Evolutionary conservation across 2,888 invertebrate species (phyloP).

Genomic region (Smittia sp.): DNA sequence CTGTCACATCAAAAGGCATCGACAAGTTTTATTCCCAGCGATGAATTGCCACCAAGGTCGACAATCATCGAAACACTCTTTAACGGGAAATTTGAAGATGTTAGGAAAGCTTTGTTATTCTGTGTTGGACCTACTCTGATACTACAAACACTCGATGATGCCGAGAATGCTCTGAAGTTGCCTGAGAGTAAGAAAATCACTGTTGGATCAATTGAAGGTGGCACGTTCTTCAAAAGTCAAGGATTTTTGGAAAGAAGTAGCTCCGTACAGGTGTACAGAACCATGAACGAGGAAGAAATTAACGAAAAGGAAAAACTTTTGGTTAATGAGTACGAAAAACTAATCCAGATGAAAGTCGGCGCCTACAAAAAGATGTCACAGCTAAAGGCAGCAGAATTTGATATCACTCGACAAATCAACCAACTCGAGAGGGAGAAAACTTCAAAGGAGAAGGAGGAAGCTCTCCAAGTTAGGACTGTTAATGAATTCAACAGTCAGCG

Average conservation of each 20-base stretch:
- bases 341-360: background rate
- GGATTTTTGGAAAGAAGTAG: background rate
- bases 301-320: background rate
- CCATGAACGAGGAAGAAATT: background rate
- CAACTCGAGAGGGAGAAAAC: too few species aligned
- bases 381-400: too few species aligned
- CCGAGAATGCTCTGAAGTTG: background rate
- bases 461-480: too few species aligned
- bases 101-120: background rate
- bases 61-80: background rate
- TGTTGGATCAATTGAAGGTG: background rate
- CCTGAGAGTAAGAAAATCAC: background rate
- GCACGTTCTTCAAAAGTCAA: background rate
- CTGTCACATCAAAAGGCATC: background rate
- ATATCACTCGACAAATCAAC: too few species aligned
- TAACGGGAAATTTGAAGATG: background rate
- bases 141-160: background rate
- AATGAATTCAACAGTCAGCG: too few species aligned
- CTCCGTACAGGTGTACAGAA: background rate
- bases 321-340: background rate
- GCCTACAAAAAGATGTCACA: background rate
- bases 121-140: background rate
- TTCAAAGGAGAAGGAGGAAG: too few species aligned
- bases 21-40: background rate
- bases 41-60: background rate